Evolutionary conservation across 1,140 invertebrate species (phyloP).

Genomic region (Lithobius niger): DNA sequence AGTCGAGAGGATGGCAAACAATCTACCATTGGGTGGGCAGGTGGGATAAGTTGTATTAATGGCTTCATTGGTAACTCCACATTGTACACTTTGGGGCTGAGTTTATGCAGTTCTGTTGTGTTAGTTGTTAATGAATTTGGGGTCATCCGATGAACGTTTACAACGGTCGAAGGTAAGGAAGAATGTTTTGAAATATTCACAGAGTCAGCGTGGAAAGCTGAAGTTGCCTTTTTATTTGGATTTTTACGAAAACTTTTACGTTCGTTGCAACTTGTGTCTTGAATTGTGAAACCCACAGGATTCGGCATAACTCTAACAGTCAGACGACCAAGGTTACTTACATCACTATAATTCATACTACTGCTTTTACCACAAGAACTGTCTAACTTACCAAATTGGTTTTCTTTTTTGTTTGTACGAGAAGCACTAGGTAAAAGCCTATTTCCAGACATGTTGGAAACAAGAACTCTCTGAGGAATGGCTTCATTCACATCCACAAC

Average conservation of each 20-base stretch:
- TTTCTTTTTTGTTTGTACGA: too few species aligned
- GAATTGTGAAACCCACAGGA: slow-evolving; percentile 23
- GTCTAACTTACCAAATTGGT: background rate
- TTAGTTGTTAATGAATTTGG: background rate
- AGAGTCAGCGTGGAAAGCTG: too few species aligned
- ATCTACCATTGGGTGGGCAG: slow-evolving; percentile 13
- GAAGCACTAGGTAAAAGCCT: too few species aligned
- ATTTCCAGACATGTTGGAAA: slow-evolving; percentile 30
- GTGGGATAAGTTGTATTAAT: too few species aligned
- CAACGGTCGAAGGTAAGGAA: background rate
- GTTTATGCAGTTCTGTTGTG: slow-evolving; percentile 9
- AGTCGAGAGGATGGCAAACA: too few species aligned
- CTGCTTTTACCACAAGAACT: too few species aligned
- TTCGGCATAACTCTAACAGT: slow-evolving; percentile 40
- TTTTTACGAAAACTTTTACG: too few species aligned
- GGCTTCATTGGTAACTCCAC: slow-evolving; percentile 14
- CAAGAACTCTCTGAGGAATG: too few species aligned
- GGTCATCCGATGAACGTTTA: background rate
- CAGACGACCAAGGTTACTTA: slow-evolving; percentile 25
- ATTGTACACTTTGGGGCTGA: slow-evolving; percentile 18
- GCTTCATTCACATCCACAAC: slow-evolving; percentile 60
- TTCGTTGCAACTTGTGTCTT: background rate
- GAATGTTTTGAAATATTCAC: too few species aligned
- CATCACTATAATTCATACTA: slow-evolving; percentile 6
- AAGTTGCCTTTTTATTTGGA: too few species aligned